Evolutionary conservation across 1,140 invertebrate species (phyloP).

Genomic region (Chironomus striatipennis): DNA sequence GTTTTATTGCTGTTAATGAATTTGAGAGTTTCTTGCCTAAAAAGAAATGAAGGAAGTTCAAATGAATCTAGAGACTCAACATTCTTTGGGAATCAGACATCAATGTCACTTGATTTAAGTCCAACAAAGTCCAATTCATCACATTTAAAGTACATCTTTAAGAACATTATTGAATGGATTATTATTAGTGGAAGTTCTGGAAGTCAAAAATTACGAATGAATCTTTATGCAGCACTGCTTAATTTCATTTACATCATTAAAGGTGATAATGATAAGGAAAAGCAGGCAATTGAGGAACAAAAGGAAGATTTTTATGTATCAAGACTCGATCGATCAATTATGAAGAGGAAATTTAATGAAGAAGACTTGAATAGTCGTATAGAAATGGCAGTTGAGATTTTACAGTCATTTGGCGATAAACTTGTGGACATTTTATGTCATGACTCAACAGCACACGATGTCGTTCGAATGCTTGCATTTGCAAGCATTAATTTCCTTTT

Average conservation of each 20-base stretch:
- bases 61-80: background rate
- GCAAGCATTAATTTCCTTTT: slow-evolving; percentile 72
- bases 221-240: slow-evolving; percentile 68
- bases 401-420: slow-evolving; percentile 65
- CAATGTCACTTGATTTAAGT: slow-evolving; percentile 30
- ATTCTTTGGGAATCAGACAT: slow-evolving; percentile 16
- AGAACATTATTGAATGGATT: slow-evolving; percentile 62
- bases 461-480: slow-evolving; percentile 79
- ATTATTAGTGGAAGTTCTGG: slow-evolving; percentile 54
- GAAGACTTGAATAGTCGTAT: slow-evolving; percentile 27
- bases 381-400: slow-evolving; percentile 44
- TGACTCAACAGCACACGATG: slow-evolving; percentile 80
- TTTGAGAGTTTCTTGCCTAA: slow-evolving; percentile 42
- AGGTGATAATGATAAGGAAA: slow-evolving; percentile 35
- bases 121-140: slow-evolving; percentile 44
- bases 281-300: slow-evolving; percentile 28
- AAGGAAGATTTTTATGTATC: slow-evolving; percentile 44
- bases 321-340: slow-evolving; percentile 45
- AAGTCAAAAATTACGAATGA: slow-evolving; percentile 72
- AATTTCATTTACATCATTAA: slow-evolving; percentile 70
- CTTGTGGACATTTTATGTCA: slow-evolving; percentile 74
- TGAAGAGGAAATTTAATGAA: slow-evolving; percentile 36
- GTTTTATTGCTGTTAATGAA: slow-evolving; percentile 59
- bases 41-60: background rate
- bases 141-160: slow-evolving; percentile 59